Conservation (phyloP, 2,113 vertebrate genomes). For the Physeter macrocephalus region DNA sequence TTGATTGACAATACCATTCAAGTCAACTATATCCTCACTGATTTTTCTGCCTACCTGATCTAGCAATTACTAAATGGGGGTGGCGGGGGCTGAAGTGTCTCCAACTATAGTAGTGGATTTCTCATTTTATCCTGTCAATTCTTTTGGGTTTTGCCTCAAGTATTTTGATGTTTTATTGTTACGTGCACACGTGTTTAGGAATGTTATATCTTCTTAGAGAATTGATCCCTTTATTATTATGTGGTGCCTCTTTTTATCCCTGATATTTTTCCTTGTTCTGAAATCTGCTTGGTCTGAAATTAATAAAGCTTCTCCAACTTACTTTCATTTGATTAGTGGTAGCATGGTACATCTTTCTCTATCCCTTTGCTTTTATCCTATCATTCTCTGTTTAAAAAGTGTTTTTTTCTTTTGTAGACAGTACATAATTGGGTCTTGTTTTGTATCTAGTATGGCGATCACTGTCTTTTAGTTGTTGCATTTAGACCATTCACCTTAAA, state of each 20-base stretch:
- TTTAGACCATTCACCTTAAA: not conserved
- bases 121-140: not conserved
- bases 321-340: not conserved
- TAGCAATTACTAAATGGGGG: not conserved
- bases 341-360: not conserved
- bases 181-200: not conserved
- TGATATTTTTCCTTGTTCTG: not conserved
- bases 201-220: not conserved
- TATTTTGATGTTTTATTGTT: constrained; percentile 4
- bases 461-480: not conserved
- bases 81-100: not conserved
- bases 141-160: not conserved
- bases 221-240: not conserved
- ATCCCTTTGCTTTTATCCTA: not conserved
- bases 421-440: not conserved
- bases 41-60: constrained; percentile 13
- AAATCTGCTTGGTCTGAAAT: not conserved
- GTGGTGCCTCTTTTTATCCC: not conserved
- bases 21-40: not conserved
- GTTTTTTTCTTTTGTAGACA: not conserved
- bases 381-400: not conserved
- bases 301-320: not conserved
- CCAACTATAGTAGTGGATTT: not conserved
- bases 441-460: not conserved
- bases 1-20: not conserved